Evolutionary conservation across 2,888 invertebrate species (phyloP).

Genomic region (Drosophila mimetica): DNA sequence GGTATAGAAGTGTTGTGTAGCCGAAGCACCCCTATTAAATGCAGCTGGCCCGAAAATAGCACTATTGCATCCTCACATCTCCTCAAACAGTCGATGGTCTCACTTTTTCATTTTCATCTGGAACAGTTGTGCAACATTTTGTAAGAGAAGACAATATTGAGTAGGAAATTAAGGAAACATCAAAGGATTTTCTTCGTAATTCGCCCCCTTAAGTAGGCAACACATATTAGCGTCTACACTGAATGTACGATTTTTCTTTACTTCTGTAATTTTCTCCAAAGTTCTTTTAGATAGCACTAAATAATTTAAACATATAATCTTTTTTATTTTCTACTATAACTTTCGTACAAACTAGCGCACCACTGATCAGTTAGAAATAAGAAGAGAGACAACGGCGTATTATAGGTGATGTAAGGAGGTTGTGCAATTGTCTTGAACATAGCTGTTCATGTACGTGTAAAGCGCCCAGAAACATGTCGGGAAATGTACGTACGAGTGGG

Average conservation of each 20-base stretch:
- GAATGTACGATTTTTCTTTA: neutral
- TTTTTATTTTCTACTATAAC: neutral
- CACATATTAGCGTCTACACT: neutral
- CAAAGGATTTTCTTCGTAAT: neutral
- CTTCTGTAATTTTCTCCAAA: too few relatives aligned
- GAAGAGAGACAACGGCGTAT: neutral
- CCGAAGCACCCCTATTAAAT: neutral
- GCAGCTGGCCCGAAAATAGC: neutral
- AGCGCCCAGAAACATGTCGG: slow-evolving; percentile 6
- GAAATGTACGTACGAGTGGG: slow-evolving; percentile 7
- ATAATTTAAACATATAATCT: neutral
- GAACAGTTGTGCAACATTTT: neutral
- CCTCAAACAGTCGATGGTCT: neutral
- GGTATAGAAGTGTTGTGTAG: slow-evolving; percentile 1
- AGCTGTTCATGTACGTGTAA: slow-evolving; percentile 25
- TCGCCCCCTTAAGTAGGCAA: neutral
- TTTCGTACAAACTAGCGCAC: slow-evolving; percentile 1
- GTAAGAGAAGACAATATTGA: neutral
- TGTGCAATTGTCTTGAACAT: slow-evolving; percentile 5
- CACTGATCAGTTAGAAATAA: neutral
- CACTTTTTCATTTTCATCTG: neutral
- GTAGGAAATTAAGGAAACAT: neutral
- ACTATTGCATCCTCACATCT: neutral
- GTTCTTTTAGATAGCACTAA: too few relatives aligned
- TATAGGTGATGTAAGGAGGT: neutral